Evolutionary conservation across 2,888 invertebrate species (phyloP).

Genomic region (Erebia aethiops): DNA sequence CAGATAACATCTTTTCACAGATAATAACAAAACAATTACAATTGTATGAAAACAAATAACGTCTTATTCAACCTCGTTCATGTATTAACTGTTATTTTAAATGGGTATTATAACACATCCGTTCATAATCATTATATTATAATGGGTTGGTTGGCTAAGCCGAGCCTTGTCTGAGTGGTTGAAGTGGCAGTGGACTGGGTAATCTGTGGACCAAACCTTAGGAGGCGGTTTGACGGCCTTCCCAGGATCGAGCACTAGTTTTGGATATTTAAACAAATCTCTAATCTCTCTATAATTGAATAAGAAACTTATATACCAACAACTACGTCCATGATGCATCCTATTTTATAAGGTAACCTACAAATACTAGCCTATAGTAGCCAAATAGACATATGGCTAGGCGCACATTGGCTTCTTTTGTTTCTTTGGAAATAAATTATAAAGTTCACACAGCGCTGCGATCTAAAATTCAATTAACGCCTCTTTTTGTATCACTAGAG

Average conservation of each 20-base stretch:
- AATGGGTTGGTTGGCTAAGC: neutral
- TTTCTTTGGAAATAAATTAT: too few relatives aligned
- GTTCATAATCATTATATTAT: neutral
- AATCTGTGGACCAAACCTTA: too few relatives aligned
- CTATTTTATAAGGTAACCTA: too few relatives aligned
- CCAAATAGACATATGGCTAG: neutral
- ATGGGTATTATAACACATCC: too few relatives aligned
- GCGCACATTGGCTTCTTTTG: neutral
- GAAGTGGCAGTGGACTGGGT: too few relatives aligned
- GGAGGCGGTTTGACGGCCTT: too few relatives aligned
- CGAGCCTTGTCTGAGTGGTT: neutral
- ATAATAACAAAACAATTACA: slow-evolving; percentile 24
- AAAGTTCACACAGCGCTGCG: neutral
- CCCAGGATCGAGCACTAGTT: too few relatives aligned
- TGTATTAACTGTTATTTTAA: neutral
- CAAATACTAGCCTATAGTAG: neutral
- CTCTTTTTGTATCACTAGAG: too few relatives aligned
- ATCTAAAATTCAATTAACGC: neutral
- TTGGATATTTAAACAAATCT: too few relatives aligned
- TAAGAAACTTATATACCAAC: too few relatives aligned
- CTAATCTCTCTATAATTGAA: too few relatives aligned
- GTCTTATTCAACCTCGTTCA: slow-evolving; percentile 10
- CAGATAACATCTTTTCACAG: slow-evolving; percentile 20
- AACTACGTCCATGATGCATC: too few relatives aligned
- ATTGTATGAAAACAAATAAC: slow-evolving; percentile 18